Evolutionary conservation across 2,113 vertebrate genomes (phyloP).

Genomic region (Lontra canadensis): DNA sequence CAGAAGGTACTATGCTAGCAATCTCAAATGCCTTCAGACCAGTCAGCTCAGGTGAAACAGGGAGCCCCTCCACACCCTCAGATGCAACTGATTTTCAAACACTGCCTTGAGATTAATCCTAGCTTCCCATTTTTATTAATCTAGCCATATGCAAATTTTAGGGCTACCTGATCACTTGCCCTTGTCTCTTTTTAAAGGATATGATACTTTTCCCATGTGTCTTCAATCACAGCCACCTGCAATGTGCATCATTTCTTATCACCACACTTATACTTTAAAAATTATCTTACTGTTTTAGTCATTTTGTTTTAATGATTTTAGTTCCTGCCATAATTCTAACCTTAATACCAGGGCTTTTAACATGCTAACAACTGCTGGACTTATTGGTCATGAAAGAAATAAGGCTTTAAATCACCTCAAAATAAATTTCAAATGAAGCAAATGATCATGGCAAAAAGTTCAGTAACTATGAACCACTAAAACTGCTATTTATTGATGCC

Average conservation of each 20-base stretch:
- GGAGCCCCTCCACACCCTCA: not conserved
- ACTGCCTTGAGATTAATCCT: not conserved
- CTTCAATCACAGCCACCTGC: not conserved
- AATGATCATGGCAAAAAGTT: not conserved
- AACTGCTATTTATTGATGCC: not conserved
- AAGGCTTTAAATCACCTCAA: not conserved
- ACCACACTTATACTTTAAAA: not conserved
- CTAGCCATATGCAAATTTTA: not conserved
- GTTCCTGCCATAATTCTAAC: not conserved
- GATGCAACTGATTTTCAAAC: not conserved
- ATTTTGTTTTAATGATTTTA: not conserved
- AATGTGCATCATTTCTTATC: not conserved
- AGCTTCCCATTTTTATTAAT: not conserved
- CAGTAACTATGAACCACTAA: not conserved
- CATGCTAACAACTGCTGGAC: not conserved
- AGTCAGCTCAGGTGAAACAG: not conserved
- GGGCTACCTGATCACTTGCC: not conserved
- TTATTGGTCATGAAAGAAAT: not conserved
- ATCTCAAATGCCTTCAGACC: rapidly evolving
- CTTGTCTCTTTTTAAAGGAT: not conserved
- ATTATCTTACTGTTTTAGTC: not conserved
- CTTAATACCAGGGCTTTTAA: not conserved
- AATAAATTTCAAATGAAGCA: not conserved
- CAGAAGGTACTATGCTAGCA: not conserved
- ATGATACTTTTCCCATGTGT: not conserved